Base-by-base conservation (phyloP, 2,113 vertebrate genomes). In the Cavia porcellus region DNA sequence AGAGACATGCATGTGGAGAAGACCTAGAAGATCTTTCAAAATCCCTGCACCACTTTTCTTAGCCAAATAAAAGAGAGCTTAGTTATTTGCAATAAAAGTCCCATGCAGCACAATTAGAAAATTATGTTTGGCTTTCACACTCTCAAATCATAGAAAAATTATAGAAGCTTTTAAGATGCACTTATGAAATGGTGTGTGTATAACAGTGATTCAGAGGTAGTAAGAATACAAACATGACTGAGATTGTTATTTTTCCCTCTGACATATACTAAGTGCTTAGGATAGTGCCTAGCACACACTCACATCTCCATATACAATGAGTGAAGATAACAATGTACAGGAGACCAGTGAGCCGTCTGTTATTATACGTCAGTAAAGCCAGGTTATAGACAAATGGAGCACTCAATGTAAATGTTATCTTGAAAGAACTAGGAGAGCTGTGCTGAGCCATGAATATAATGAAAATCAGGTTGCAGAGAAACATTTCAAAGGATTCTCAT, bases 401-500 rank as follows among this genome's bases (percentile, higher is more conserved):
- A 30, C 12, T 68, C 52, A 85, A 50, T 70, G 68, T 74, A 66
- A 94, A 62, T 72, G 13, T 57, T 81, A n/a, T n/a, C 38, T 79
- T 89, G 66, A 89, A 74, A 86, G 59, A 89, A 64, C 42, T 45
- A 79, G 7, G 1, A 9, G 72, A 17, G 3, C 32, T 57, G 42
- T 83, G 30, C 11, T 35, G n/a, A 92, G 81, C 5, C 32, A 72
- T 7, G 3, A 91, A 45, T 75, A 25, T 62, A 90, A 88, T 10
- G 4, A 61, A 94, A 85, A 25, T 61, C 64, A 66, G 11, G 12
- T 62, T 89, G 70, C 70, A 92, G 89, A 84, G 90, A 86, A 94
- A 89, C 42, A 86, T 59, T 86, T 96, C 32, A 89, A 89, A 95
- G 52, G 47, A 92, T 89, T 83, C 5, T 77, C 13, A 83, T 12